Conservation (phyloP, 2,797 vertebrate species). For the Eleutherodactylus coqui region DNA sequence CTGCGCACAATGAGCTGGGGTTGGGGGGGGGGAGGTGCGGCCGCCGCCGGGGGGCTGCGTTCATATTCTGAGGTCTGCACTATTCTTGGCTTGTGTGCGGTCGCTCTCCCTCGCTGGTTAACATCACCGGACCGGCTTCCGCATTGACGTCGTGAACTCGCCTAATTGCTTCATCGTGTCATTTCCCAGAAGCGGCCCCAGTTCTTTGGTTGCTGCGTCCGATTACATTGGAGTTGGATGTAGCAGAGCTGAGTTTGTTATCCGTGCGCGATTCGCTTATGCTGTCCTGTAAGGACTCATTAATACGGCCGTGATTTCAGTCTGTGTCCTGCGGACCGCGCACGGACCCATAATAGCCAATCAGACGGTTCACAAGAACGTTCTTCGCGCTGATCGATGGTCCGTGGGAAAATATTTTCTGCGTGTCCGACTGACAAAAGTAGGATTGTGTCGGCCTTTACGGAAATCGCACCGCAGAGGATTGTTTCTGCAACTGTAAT, state of each 20-base stretch:
- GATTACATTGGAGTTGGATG: neutral
- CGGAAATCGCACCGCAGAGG: too few species aligned
- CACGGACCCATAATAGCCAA: too few species aligned
- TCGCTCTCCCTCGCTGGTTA: constrained; percentile 28
- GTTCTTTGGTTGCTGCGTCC: neutral
- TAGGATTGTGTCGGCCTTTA: too few species aligned
- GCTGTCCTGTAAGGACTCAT: too few species aligned
- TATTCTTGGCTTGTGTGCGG: constrained; percentile 40
- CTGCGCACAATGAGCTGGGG: neutral
- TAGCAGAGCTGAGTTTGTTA: neutral
- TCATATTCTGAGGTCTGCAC: neutral
- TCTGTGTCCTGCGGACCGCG: too few species aligned
- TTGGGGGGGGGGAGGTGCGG: neutral
- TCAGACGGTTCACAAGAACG: too few species aligned
- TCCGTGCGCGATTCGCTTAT: neutral
- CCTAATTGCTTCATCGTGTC: neutral
- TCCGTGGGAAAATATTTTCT: too few species aligned
- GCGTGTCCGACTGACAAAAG: too few species aligned
- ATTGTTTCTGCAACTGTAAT: too few species aligned
- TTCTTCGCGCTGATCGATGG: too few species aligned
- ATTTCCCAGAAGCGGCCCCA: neutral
- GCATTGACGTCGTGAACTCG: neutral
- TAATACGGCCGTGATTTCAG: too few species aligned
- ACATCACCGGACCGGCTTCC: neutral
- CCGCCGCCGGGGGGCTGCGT: neutral